Evolutionary conservation across 2,888 invertebrate genomes (phyloP), one percentile per base, ranked within the genome.

Genomic region (Nomada ferruginata): DNA sequence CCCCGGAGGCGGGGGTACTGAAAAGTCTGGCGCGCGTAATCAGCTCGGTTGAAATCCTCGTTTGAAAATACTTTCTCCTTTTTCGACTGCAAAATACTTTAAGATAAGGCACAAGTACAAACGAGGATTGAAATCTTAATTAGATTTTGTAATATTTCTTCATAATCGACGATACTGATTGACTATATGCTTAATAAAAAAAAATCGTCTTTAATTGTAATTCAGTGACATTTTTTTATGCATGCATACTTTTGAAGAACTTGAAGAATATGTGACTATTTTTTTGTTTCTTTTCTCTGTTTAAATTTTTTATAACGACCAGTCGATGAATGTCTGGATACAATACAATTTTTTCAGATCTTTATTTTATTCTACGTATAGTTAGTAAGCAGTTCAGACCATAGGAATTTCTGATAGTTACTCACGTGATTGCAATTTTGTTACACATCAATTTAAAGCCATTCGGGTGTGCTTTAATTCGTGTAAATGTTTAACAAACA

Each of bases 91-190:
- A 15, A 63, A 76, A 66, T 50, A 23, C 26, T 50, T 61, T 9
- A 77, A 55, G 36, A 18, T 77, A 77, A 79, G 69, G 63, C 64
- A 70, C 60, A 53, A 50, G 13, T 63, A 76, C 61, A 69, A 72
- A 60, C n/a, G 60, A 73, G 65, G 52, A 65, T 65, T 15, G 47
- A 50, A 68, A 78, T 68, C 63, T 63, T 20, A 60, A 47, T n/a
- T 65, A 18, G 13, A 47, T 47, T 47, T 47, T 5, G 4, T 63
- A 74, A 78, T 29, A 50, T 29, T 57, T 68, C 11, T 18, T 55
- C 26, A 11, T 42, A 20, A 64, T 76, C 13, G 63, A 36, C n/a
- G 13, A 18, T 23, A 74, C 13, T 13, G n/a, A 18, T 29, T 23
- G 26, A 71, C 64, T 42, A 42, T 15, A 44, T 20, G 44, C 36